These are phyloP conservation scores for Plebejus argus DNA, from an alignment of 2,888 invertebrate genomes.

Conservation along the genomic window DNA sequence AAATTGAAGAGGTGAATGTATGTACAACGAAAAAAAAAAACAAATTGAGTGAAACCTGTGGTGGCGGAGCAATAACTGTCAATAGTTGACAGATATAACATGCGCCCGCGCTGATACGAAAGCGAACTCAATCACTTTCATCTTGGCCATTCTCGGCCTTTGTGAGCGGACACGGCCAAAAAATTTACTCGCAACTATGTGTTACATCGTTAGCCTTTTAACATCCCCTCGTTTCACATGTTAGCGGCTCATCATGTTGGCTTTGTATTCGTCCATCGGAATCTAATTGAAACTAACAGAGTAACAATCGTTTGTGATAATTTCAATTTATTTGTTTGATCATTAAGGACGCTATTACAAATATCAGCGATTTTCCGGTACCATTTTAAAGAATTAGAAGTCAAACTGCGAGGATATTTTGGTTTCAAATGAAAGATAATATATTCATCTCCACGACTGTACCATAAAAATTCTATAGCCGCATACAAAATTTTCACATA, in stretches of 20 bases:
- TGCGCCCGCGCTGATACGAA: slow-evolving; percentile 49
- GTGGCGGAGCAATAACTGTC: slow-evolving; percentile 49
- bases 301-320: background rate
- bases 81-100: slow-evolving; percentile 48
- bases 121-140: slow-evolving; percentile 76
- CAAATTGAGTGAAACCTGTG: slow-evolving; percentile 43
- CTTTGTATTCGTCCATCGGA: background rate
- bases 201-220: slow-evolving; percentile 58
- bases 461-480: no score
- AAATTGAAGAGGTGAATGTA: slow-evolving; percentile 38
- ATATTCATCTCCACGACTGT: no score
- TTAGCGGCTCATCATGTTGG: slow-evolving; percentile 19
- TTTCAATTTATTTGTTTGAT: background rate
- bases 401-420: no score
- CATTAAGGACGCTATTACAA: no score
- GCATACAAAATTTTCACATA: no score
- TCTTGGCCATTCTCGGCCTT: slow-evolving; percentile 62
- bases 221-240: slow-evolving; percentile 40
- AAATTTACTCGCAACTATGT: slow-evolving; percentile 73
- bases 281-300: background rate
- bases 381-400: no score
- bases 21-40: slow-evolving; percentile 37
- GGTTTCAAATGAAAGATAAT: no score
- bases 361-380: no score
- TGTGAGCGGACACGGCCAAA: slow-evolving; percentile 64